Conservation (phyloP, 1,140 invertebrate genomes). For the Pantala flavescens region DNA sequence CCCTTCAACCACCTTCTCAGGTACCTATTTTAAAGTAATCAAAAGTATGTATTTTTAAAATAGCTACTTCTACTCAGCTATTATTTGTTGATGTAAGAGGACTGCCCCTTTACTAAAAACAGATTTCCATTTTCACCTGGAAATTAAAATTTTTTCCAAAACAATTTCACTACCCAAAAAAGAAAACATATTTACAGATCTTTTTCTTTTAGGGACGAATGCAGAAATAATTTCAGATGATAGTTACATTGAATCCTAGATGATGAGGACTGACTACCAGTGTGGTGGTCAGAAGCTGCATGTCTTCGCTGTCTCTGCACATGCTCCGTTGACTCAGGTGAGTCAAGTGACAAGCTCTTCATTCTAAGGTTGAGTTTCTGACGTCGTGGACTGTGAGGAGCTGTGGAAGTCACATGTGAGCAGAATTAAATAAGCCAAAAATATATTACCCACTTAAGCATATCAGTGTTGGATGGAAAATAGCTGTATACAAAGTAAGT, state of each 20-base stretch:
- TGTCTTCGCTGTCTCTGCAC: slow-evolving; percentile 58
- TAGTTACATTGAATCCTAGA: slow-evolving; percentile 39
- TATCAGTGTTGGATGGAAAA: too few species aligned
- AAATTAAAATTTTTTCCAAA: too few species aligned
- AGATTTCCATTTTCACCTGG: too few species aligned
- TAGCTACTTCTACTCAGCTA: too few species aligned
- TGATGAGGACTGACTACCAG: slow-evolving; percentile 33
- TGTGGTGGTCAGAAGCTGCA: slow-evolving; percentile 32
- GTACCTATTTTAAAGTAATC: background rate
- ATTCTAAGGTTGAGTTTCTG: slow-evolving; percentile 93
- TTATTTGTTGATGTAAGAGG: too few species aligned
- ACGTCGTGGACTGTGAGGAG: slow-evolving; percentile 86
- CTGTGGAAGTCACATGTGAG: slow-evolving; percentile 41
- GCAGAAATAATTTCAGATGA: background rate
- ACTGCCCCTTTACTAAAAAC: too few species aligned
- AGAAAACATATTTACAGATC: too few species aligned
- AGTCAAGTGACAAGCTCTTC: slow-evolving; percentile 94
- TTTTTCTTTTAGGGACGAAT: too few species aligned
- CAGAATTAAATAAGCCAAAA: background rate
- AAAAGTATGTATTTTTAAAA: background rate
- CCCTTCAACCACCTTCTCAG: background rate
- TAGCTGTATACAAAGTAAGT: too few species aligned
- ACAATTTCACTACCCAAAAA: too few species aligned
- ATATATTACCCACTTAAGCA: too few species aligned
- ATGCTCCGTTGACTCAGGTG: slow-evolving; percentile 83